Conservation (phyloP, 2,113 vertebrate species). For the Chrysochloris asiatica region DNA sequence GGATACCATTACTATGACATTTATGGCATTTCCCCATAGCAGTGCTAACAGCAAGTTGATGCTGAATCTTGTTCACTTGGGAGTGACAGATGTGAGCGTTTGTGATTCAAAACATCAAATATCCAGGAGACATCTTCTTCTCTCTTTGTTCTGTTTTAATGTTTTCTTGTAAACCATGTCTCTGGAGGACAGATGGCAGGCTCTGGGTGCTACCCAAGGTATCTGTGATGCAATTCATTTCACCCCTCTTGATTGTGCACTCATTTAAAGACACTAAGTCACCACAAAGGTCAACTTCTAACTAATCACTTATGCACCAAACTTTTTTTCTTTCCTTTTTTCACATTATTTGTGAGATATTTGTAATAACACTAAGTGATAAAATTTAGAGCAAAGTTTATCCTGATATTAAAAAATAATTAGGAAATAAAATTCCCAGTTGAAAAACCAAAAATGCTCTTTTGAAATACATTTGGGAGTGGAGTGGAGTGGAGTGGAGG, state of each 20-base stretch:
- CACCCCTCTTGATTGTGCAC: neutral
- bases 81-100: neutral
- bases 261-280: neutral
- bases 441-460: slow-evolving; percentile 45
- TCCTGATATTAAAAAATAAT: slow-evolving; percentile 29
- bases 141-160: slow-evolving; percentile 48
- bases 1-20: neutral
- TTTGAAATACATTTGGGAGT: slow-evolving; percentile 56
- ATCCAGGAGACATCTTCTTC: slow-evolving; percentile 7
- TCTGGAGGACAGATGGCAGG: slow-evolving; percentile 66
- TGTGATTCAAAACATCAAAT: slow-evolving; percentile 47
- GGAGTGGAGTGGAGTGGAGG: neutral
- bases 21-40: neutral
- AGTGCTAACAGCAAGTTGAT: neutral
- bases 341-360: slow-evolving; percentile 1
- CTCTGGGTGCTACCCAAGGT: neutral
- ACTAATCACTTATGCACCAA: neutral
- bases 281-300: slow-evolving; percentile 28
- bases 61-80: neutral
- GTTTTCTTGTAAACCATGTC: slow-evolving; percentile 53
- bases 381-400: slow-evolving; percentile 38
- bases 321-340: too few species aligned
- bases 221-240: neutral
- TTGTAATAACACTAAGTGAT: slow-evolving; percentile 31
- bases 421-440: slow-evolving; percentile 21